A percentile compares a stretch with the other conserved stretches of the same genome.
Evolutionary conservation across 2,113 vertebrate species (phyloP).

Genomic region (Tricholaema leucomelas): DNA sequence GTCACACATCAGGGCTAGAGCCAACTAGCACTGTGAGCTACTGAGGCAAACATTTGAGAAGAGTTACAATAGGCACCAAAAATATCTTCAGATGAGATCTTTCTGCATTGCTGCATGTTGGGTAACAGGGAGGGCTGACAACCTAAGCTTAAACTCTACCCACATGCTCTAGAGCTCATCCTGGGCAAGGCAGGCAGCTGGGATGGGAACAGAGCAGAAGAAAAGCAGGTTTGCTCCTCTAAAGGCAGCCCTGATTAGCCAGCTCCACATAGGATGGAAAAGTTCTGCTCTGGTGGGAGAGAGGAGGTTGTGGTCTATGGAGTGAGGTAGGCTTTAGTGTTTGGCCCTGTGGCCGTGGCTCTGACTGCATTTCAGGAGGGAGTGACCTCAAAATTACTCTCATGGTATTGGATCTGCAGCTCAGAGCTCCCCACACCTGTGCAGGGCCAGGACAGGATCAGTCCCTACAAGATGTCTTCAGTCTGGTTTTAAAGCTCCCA

Average conservation of each 20-base stretch:
- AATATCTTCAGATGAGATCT: conserved; percentile 61
- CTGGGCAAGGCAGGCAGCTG: neutral
- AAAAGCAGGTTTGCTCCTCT: neutral
- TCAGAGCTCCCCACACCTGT: neutral
- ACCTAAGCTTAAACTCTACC: neutral
- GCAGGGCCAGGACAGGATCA: neutral
- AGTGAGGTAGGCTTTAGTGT: neutral
- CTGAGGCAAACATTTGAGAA: conserved; percentile 62
- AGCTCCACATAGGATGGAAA: neutral
- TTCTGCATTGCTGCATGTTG: conserved; percentile 51
- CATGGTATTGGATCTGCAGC: neutral
- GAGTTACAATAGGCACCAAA: conserved; percentile 63
- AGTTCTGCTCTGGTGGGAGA: neutral
- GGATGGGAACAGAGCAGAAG: neutral
- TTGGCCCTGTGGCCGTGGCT: neutral
- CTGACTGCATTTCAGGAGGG: neutral
- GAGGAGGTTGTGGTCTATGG: neutral
- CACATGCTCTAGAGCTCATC: conserved; percentile 28
- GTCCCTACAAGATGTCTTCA: neutral
- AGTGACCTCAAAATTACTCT: neutral
- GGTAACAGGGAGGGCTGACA: conserved; percentile 37
- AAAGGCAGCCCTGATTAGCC: neutral
- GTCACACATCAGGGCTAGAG: conserved; percentile 59
- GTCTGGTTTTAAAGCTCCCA: neutral
- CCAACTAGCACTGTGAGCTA: conserved; percentile 47